Conservation (phyloP, 2,888 invertebrate genomes). For the Agriopis marginaria region DNA sequence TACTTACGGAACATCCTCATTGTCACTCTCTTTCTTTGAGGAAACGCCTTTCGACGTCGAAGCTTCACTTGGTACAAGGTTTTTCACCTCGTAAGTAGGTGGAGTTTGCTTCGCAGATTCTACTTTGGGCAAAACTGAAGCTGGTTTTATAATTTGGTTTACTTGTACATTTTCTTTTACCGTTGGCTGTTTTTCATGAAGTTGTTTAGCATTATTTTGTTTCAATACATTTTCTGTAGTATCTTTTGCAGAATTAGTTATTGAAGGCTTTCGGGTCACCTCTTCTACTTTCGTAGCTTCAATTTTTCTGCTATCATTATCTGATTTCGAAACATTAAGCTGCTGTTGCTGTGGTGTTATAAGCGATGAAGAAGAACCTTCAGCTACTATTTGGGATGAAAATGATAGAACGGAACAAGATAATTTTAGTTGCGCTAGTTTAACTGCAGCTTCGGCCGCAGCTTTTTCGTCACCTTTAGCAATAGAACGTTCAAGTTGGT, state of each 20-base stretch:
- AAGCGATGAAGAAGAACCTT: constrained; percentile 49
- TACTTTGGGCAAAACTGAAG: constrained; percentile 15
- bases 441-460: constrained; percentile 91
- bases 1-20: constrained; percentile 64
- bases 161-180: constrained; percentile 10
- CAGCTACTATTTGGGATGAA: constrained; percentile 75
- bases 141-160: neutral
- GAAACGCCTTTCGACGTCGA: constrained; percentile 47
- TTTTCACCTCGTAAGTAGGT: constrained; percentile 28
- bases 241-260: constrained; percentile 2
- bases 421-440: constrained; percentile 91
- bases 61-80: constrained; percentile 27
- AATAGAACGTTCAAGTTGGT: constrained; percentile 92
- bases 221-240: constrained; percentile 1
- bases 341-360: constrained; percentile 22
- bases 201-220: neutral
- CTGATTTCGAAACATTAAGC: constrained; percentile 13
- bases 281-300: constrained; percentile 20
- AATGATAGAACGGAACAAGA: constrained; percentile 89
- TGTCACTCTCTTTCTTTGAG: constrained; percentile 35
- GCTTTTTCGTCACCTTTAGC: constrained; percentile 91
- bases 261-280: constrained; percentile 16
- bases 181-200: constrained; percentile 2
- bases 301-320: constrained; percentile 23
- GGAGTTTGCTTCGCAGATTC: constrained; percentile 14